Evolutionary conservation across 2,797 vertebrate genomes (phyloP).

Genomic region (Otolemur crassicaudatus): DNA sequence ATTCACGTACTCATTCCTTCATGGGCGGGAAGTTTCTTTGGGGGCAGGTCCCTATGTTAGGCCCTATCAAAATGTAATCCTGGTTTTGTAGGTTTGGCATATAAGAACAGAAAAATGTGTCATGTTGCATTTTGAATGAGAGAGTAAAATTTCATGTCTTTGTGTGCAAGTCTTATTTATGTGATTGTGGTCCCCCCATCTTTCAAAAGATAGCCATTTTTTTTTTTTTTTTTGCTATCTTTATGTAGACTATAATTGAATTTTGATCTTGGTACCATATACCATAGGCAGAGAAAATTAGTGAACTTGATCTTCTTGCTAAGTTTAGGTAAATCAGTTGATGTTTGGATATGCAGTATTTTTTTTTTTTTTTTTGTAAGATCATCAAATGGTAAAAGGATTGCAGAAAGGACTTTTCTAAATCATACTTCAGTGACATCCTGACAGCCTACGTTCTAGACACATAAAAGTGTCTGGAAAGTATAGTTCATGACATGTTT

Average conservation of each 20-base stretch:
- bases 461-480: conserved; percentile 36
- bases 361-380: not conserved
- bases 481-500: not conserved
- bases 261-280: not conserved
- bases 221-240: not conserved
- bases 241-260: conserved; percentile 20
- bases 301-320: not conserved
- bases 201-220: not conserved
- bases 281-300: not conserved
- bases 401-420: conserved; percentile 12
- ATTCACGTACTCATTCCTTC: too few relatives aligned
- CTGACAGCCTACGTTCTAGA: not conserved
- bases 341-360: not conserved
- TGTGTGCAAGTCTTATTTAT: not conserved
- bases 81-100: not conserved
- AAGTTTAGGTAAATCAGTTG: not conserved
- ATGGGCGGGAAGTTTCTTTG: too few relatives aligned
- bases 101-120: not conserved
- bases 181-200: not conserved
- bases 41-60: too few relatives aligned
- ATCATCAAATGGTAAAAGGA: not conserved
- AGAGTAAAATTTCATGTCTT: not conserved
- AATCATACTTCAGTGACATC: not conserved
- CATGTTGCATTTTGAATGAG: not conserved
- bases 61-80: not conserved